Conservation (phyloP, 2,113 vertebrate genomes). For the Willisornis vidua region DNA sequence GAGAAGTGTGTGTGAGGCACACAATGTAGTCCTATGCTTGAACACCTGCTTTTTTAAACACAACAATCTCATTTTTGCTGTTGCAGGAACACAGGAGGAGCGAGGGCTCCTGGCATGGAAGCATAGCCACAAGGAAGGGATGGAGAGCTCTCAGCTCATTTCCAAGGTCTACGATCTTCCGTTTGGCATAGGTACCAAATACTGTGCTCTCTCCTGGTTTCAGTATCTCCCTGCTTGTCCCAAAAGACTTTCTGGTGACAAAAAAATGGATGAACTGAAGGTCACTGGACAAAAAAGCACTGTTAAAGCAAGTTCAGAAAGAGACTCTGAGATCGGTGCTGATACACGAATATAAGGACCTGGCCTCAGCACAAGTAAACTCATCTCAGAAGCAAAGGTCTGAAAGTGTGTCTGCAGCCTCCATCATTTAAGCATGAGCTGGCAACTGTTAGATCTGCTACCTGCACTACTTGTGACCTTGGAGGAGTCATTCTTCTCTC, state of each 20-base stretch:
- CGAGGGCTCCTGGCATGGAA: conserved; percentile 88
- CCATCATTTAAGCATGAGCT: background rate
- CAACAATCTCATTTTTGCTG: background rate
- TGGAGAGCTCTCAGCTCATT: conserved; percentile 56
- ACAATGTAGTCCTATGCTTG: background rate
- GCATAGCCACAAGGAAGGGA: conserved; percentile 72
- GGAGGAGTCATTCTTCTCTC: background rate
- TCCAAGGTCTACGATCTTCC: conserved; percentile 86
- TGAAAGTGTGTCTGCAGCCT: background rate
- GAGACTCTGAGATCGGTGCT: background rate
- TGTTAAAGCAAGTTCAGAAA: background rate
- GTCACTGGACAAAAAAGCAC: background rate
- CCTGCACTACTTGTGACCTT: background rate
- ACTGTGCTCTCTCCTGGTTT: conserved; percentile 75
- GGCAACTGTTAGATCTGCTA: background rate
- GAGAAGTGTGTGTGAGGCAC: background rate
- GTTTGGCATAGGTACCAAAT: conserved; percentile 79
- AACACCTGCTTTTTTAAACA: background rate
- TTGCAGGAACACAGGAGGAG: conserved; percentile 86
- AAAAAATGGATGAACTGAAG: background rate
- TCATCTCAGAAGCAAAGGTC: background rate
- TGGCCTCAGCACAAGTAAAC: background rate
- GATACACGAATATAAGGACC: conserved; percentile 61
- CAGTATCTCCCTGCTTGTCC: conserved; percentile 86
- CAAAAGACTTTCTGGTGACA: background rate